Base-by-base conservation (phyloP, 2,888 invertebrate species). In the Lamellibrachia satsuma region DNA sequence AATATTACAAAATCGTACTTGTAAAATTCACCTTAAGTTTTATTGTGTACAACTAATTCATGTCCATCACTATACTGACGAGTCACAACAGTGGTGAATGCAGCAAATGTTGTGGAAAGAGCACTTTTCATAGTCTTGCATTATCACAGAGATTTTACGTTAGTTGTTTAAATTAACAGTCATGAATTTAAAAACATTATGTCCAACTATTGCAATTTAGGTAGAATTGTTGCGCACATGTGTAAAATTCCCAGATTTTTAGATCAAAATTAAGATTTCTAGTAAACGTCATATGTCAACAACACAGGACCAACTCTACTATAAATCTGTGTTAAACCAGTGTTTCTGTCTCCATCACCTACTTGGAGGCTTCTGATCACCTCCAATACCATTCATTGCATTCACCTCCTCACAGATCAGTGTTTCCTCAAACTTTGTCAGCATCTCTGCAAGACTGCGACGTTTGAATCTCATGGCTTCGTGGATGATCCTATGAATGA, bases 391-490 rank as follows among this genome's bases (percentile, higher is more conserved):
- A 22, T 75, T 75, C n/a, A n/a, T 75, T 75, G 75, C 75, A 75
- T 75, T 75, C 75, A 75, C 75, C n/a, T 52, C 75, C 75, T 75
- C 22, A n/a, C 75, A 75, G 22, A 75, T 75, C 92, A 93, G 92
- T 27, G 93, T 92, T 52, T 93, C 90, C 90, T 93, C 92, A 92
- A 91, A 94, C 93, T 94, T 92, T 91, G 94, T 93, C 52, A 94
- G 75, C 60, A 93, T 52, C 52, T 91, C 52, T 7, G 92, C 93
- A 22, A 94, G 94, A 15, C 75, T 75, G 27, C 75, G 92, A 90
- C 93, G 93, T 92, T 94, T 94, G 92, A 96, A 96, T n/a, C 96
- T 94, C 9, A 93, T 93, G 0, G 96, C 96, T 93, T 96, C 96
- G 27, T 94, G 94, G 39, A 95, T 95, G 39, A 96, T 94, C 92